Conservation (phyloP, 1,140 invertebrate species). For the Triops cancriformis region DNA sequence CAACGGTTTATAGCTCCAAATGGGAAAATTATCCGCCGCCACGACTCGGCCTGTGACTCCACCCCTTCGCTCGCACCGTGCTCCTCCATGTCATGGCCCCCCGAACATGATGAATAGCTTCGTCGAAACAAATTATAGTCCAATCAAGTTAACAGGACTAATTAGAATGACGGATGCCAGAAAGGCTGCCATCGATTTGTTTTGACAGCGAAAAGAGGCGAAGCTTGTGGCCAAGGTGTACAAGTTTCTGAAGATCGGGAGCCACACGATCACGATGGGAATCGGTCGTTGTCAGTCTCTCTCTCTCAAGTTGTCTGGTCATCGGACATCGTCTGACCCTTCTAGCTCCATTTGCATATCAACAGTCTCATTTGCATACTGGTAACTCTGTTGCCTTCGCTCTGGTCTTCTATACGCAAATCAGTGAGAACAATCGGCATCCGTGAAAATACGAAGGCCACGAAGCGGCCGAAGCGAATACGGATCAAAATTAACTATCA, state of each 20-base stretch:
- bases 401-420: background rate
- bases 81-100: background rate
- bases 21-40: background rate
- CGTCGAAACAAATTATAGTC: background rate
- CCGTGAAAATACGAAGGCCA: background rate
- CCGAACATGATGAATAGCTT: background rate
- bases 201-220: background rate
- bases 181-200: background rate
- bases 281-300: background rate
- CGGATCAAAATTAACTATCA: background rate
- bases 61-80: background rate
- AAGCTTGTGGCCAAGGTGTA: background rate
- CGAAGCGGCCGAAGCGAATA: background rate
- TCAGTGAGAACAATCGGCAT: background rate
- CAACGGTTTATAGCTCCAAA: background rate
- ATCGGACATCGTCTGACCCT: background rate
- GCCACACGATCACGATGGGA: background rate
- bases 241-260: background rate
- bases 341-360: background rate
- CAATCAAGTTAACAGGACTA: constrained; percentile 1
- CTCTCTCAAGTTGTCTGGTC: background rate
- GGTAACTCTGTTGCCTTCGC: background rate
- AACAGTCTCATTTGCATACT: constrained; percentile 1
- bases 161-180: background rate
- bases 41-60: background rate